phyloP scores from a whole-genome alignment of 37 sponge, comb jelly and placozoan genomes.

The Dysidea cf. avara region DNA sequence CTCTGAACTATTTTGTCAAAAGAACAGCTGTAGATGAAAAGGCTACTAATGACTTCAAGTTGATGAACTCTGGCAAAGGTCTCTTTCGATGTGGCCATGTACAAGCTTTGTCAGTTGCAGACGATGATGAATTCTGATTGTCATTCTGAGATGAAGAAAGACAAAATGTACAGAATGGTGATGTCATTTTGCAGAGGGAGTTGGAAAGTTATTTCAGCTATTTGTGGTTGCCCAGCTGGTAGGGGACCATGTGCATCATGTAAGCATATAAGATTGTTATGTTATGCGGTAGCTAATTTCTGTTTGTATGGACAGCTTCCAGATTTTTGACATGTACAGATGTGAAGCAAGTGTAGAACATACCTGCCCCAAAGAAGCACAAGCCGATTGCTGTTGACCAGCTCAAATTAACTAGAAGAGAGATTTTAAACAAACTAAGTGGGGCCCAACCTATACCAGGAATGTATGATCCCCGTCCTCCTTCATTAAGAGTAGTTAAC shows the following conservation, averaged over 20 bases:
- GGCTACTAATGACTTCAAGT: constrained; percentile 5
- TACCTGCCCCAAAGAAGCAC: constrained; percentile 7
- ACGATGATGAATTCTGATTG: too few relatives aligned
- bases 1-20: constrained; percentile 26
- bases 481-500: neutral
- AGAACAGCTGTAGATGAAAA: constrained; percentile 33
- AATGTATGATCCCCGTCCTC: constrained; percentile 21
- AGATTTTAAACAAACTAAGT: constrained; percentile 7
- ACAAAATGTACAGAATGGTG: neutral
- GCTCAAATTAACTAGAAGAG: constrained; percentile 2
- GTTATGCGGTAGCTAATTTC: constrained; percentile 28
- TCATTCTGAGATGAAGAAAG: too few relatives aligned
- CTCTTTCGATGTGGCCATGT: constrained; percentile 29
- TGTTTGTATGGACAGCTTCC: constrained; percentile 5
- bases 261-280: constrained; percentile 2
- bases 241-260: neutral
- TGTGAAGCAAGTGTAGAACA: constrained; percentile 17
- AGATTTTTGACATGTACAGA: constrained; percentile 15
- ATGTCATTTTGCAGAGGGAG: neutral
- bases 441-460: neutral
- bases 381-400: too few relatives aligned
- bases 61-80: constrained; percentile 1
- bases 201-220: constrained; percentile 21
- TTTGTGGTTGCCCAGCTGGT: constrained; percentile 41
- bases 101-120: too few relatives aligned